A percentile compares a stretch with the other conserved stretches of the same genome.
These are phyloP conservation scores for Trypoxylus dichotomus DNA, from an alignment of 1,140 invertebrate genomes.

Conservation along the genomic window DNA sequence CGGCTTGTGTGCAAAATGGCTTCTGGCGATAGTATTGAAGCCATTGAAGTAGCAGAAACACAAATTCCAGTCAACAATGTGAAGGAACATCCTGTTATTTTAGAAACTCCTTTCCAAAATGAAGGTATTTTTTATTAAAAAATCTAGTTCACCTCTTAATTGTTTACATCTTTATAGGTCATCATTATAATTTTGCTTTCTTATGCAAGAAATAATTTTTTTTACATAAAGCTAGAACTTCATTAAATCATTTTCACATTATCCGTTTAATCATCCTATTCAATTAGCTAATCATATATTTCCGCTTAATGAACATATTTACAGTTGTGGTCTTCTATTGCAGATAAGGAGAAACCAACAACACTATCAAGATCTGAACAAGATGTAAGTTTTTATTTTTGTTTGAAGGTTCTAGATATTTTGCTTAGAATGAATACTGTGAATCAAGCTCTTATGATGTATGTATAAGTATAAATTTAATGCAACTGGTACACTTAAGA, in stretches of 20 bases:
- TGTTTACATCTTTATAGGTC: not conserved
- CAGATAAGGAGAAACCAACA: conserved; percentile 9
- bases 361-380: not conserved
- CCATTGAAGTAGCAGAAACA: conserved; percentile 61
- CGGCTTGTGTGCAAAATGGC: conserved; percentile 60
- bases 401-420: not conserved
- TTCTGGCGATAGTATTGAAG: conserved; percentile 68
- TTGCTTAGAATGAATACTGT: no score
- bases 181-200: not conserved
- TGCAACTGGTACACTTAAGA: no score
- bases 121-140: conserved; percentile 42
- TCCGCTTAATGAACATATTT: not conserved
- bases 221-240: no score
- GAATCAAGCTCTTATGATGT: no score
- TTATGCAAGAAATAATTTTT: not conserved
- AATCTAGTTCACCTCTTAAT: not conserved
- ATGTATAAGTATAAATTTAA: no score
- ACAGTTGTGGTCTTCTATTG: not conserved
- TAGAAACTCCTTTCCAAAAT: conserved; percentile 40
- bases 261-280: not conserved
- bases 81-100: conserved; percentile 42
- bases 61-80: conserved; percentile 43
- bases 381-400: conserved; percentile 17
- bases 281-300: not conserved
- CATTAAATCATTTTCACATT: not conserved